Conservation (phyloP, 2,888 invertebrate species). For the Andrena praecox region DNA sequence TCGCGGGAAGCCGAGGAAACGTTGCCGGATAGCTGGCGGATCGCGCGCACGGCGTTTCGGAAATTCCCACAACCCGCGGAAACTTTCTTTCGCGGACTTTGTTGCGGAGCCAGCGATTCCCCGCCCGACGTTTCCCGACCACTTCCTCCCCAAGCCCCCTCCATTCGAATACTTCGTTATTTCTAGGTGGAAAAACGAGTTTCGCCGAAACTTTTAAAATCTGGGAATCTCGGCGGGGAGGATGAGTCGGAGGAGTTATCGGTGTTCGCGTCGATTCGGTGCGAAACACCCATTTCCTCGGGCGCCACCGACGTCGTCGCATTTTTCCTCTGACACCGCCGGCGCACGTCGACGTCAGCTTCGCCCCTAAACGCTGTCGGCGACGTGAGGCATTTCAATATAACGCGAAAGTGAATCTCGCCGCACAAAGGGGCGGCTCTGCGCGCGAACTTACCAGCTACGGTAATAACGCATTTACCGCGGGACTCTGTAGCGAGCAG, state of each 20-base stretch:
- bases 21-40: neutral
- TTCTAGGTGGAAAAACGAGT: neutral
- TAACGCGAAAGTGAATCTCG: constrained; percentile 31
- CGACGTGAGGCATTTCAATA: constrained; percentile 48
- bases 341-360: constrained; percentile 21
- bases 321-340: constrained; percentile 31
- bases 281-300: constrained; percentile 14
- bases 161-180: neutral
- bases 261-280: constrained; percentile 11
- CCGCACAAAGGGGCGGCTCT: constrained; percentile 28
- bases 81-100: too few relatives aligned
- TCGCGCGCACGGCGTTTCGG: neutral
- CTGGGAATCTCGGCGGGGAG: neutral
- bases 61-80: neutral
- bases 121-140: neutral
- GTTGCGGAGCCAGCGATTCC: too few relatives aligned
- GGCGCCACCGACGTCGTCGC: neutral
- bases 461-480: constrained; percentile 34
- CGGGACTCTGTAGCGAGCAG: neutral
- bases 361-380: constrained; percentile 19
- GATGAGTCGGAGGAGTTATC: neutral
- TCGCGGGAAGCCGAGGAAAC: constrained; percentile 17
- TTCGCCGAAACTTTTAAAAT: neutral
- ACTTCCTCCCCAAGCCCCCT: neutral
- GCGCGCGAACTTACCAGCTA: constrained; percentile 4